phyloP scores from a whole-genome alignment of 53 echinoderm and acorn worm species.

The Luidia sarsii region DNA sequence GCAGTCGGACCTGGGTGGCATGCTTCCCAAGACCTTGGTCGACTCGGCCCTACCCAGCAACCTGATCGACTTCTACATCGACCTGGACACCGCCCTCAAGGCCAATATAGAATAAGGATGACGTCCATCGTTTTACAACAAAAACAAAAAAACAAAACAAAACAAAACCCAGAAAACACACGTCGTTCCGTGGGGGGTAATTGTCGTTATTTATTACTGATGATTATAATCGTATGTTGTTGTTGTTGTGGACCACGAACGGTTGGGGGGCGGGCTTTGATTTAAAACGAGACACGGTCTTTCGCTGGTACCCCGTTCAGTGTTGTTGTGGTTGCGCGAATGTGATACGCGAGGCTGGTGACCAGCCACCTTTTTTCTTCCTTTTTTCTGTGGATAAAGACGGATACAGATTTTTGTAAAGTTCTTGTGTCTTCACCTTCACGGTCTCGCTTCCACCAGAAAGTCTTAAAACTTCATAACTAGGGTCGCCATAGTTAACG shows the following conservation, averaged over 20 bases:
- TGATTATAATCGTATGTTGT: too few species aligned
- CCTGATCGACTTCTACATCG: slow-evolving; percentile 89
- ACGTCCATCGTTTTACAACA: slow-evolving; percentile 3
- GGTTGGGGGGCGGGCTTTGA: neutral
- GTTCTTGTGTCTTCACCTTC: neutral
- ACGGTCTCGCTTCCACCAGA: neutral
- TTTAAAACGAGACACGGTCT: slow-evolving; percentile 1
- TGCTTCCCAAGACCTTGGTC: slow-evolving; percentile 89
- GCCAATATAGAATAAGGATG: slow-evolving; percentile 57
- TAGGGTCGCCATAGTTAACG: neutral
- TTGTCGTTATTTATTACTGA: too few species aligned
- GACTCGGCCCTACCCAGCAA: slow-evolving; percentile 93
- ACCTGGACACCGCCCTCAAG: slow-evolving; percentile 85
- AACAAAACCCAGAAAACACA: too few species aligned
- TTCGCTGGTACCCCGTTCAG: slow-evolving; percentile 47
- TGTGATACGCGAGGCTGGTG: slow-evolving; percentile 53
- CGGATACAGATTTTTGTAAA: neutral
- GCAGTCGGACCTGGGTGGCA: slow-evolving; percentile 88
- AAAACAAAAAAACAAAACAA: too few species aligned
- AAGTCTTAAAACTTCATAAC: neutral
- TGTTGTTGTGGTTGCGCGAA: slow-evolving; percentile 50
- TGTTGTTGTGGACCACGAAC: too few species aligned
- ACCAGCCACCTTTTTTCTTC: slow-evolving; percentile 32
- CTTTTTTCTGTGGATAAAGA: neutral
- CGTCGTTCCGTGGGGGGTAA: neutral